phyloP scores from a whole-genome alignment of 2,797 vertebrate species.

The Periophthalmus magnuspinnatus region DNA sequence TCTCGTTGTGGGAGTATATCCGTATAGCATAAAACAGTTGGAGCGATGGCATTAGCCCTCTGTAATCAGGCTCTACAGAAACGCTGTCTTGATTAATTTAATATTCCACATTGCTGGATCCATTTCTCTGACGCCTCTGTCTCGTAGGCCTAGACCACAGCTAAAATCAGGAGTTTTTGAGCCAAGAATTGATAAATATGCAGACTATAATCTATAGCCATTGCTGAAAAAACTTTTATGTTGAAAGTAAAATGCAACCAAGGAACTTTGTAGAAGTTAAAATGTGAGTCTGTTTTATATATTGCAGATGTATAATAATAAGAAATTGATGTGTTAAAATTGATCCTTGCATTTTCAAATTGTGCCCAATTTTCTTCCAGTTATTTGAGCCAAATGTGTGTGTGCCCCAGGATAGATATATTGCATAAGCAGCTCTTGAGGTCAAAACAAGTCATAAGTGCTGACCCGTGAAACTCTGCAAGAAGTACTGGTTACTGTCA shows the following conservation, averaged over 20 bases:
- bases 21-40: conserved; percentile 20
- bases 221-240: neutral
- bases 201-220: neutral
- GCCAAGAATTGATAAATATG: neutral
- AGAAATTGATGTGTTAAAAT: too few species aligned
- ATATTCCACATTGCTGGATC: conserved; percentile 54
- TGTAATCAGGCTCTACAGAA: conserved; percentile 48
- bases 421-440: too few species aligned
- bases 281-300: neutral
- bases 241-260: neutral
- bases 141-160: conserved; percentile 27
- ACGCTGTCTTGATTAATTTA: conserved; percentile 56
- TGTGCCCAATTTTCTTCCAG: too few species aligned
- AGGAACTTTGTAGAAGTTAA: neutral
- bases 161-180: neutral
- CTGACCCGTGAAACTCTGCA: too few species aligned
- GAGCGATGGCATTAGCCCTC: conserved; percentile 34
- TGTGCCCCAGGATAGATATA: too few species aligned
- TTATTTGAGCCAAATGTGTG: too few species aligned
- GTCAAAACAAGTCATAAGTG: too few species aligned
- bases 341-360: too few species aligned
- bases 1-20: neutral
- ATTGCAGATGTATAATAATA: too few species aligned
- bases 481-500: too few species aligned
- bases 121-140: conserved; percentile 44